Conservation (phyloP, 2,888 invertebrate genomes). For the Drosophila prostipennis region DNA sequence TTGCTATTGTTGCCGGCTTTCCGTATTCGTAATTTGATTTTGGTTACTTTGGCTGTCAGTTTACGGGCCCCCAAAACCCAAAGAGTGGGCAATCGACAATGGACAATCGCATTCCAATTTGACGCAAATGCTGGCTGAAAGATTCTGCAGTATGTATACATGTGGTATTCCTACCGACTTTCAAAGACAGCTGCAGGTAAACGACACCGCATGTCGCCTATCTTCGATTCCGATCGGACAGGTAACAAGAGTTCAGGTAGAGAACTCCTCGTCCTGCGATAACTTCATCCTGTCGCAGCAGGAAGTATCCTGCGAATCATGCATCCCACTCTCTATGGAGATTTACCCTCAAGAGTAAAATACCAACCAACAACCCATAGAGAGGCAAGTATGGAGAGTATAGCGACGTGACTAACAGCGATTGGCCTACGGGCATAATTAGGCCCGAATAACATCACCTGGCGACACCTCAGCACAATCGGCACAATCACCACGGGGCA, state of each 20-base stretch:
- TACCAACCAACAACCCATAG: not conserved
- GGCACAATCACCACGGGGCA: conserved; percentile 18
- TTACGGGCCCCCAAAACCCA: conserved; percentile 13
- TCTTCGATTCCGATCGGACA: conserved; percentile 70
- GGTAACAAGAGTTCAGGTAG: conserved; percentile 62
- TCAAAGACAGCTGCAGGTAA: conserved; percentile 60
- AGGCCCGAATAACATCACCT: conserved; percentile 26
- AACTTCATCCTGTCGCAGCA: conserved; percentile 46
- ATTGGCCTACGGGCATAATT: conserved; percentile 47
- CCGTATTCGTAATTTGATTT: conserved; percentile 57
- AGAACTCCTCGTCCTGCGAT: conserved; percentile 6
- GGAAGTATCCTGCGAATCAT: conserved; percentile 50
- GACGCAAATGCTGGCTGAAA: conserved; percentile 17
- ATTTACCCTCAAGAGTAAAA: not conserved
- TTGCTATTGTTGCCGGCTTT: conserved; percentile 6
- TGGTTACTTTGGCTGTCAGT: conserved; percentile 40
- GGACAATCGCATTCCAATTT: conserved; percentile 40
- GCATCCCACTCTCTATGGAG: conserved; percentile 3
- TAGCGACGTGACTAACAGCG: conserved; percentile 35
- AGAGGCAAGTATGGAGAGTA: not conserved
- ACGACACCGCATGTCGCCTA: conserved; percentile 60
- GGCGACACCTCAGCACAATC: conserved; percentile 35
- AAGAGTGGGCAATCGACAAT: conserved; percentile 2
- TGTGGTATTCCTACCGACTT: not conserved
- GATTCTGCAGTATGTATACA: not conserved